Evolutionary conservation across 2,797 vertebrate species (phyloP).

Genomic region (Euphonia xanthogaster): DNA sequence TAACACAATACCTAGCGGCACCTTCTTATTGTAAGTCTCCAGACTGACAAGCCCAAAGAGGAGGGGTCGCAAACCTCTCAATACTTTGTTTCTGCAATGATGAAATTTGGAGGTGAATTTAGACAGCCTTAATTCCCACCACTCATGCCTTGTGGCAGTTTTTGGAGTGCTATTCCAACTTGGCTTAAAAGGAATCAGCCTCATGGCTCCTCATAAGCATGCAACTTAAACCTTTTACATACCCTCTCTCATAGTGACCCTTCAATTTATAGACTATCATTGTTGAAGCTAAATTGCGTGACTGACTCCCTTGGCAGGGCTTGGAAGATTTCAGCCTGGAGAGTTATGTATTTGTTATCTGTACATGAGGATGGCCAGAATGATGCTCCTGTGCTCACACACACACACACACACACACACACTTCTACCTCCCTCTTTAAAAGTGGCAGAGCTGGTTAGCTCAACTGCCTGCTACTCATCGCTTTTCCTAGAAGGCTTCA

Average conservation of each 20-base stretch:
- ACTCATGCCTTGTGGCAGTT: background rate
- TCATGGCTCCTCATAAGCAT: background rate
- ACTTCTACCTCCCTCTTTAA: background rate
- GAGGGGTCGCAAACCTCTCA: background rate
- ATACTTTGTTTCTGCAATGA: background rate
- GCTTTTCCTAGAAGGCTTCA: background rate
- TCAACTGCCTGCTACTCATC: background rate
- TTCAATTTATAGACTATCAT: background rate
- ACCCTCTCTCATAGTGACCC: background rate
- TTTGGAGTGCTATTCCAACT: background rate
- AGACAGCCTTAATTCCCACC: background rate
- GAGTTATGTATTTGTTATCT: background rate
- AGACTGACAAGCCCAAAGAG: background rate
- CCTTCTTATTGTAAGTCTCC: background rate
- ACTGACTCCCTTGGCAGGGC: background rate
- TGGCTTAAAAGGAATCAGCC: background rate
- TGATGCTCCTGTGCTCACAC: background rate
- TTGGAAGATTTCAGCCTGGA: background rate
- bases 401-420: rapidly evolving
- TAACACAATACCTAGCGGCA: background rate
- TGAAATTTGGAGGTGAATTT: background rate
- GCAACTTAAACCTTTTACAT: background rate
- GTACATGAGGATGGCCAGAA: background rate
- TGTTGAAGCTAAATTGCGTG: background rate
- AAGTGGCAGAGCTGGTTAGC: background rate